A percentile compares a stretch with the other conserved stretches of the same genome.
Conservation (phyloP, 1,140 invertebrate species). For the Ips nitidus region DNA sequence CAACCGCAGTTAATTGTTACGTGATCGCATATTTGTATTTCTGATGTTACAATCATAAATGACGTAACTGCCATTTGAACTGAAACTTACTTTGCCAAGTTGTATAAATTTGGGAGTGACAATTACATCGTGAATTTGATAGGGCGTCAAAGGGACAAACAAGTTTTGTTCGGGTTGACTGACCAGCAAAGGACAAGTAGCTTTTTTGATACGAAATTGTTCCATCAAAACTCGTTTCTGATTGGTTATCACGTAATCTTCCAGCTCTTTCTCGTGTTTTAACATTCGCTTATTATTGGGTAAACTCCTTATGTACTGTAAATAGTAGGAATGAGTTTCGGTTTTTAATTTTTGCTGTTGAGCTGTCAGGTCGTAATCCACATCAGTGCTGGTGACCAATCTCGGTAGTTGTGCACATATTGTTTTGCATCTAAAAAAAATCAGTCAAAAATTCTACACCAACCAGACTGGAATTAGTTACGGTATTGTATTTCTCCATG, state of each 20-base stretch:
- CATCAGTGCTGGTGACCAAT: slow-evolving; percentile 17
- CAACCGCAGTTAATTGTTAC: background rate
- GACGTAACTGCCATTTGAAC: background rate
- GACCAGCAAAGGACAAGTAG: background rate
- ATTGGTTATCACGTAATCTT: slow-evolving; percentile 27
- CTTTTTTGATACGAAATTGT: background rate
- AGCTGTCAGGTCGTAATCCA: slow-evolving; percentile 20
- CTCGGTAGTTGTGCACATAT: slow-evolving; percentile 34
- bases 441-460: background rate
- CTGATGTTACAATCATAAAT: background rate
- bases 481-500: slow-evolving; percentile 36
- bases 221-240: slow-evolving; percentile 12
- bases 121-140: slow-evolving; percentile 28
- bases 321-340: slow-evolving; percentile 14
- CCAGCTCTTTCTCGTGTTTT: background rate
- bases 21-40: background rate
- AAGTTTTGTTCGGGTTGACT: slow-evolving; percentile 1
- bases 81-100: slow-evolving; percentile 32
- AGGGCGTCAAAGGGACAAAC: slow-evolving; percentile 37
- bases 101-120: slow-evolving; percentile 37
- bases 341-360: slow-evolving; percentile 18
- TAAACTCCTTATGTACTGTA: slow-evolving; percentile 18
- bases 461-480: slow-evolving; percentile 16
- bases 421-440: slow-evolving; percentile 29
- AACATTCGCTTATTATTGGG: background rate